Conservation (phyloP, 2,888 invertebrate species). For the Metalampra italica region DNA sequence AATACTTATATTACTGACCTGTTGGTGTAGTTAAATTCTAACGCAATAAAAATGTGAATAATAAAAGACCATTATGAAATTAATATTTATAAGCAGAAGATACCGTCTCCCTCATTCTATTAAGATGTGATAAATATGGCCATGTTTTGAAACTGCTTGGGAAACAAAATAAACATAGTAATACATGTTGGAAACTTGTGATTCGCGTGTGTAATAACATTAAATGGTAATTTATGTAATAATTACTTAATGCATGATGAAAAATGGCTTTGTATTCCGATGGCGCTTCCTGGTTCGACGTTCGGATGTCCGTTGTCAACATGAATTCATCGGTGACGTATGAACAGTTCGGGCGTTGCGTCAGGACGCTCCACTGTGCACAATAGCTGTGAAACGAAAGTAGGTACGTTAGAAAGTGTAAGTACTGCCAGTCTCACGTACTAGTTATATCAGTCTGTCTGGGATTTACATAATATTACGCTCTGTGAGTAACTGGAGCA, state of each 20-base stretch:
- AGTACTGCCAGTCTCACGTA: conserved; percentile 67
- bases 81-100: no score
- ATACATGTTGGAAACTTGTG: no score
- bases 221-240: no score
- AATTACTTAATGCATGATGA: no score
- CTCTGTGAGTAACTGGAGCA: conserved; percentile 70
- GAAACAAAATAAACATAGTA: neutral
- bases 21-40: no score
- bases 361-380: conserved; percentile 38
- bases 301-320: conserved; percentile 1
- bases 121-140: no score
- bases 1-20: no score
- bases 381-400: conserved; percentile 65
- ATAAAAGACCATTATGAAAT: no score
- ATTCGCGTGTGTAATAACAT: no score
- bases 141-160: neutral
- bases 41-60: neutral
- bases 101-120: no score
- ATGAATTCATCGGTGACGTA: conserved; percentile 28
- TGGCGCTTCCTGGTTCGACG: neutral
- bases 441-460: conserved; percentile 63
- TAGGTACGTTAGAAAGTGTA: conserved; percentile 69
- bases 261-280: no score
- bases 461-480: conserved; percentile 68
- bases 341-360: conserved; percentile 44